Evolutionary conservation across 64 coral and sea anemone species (phyloP).

Genomic region (Acropora yongei): DNA sequence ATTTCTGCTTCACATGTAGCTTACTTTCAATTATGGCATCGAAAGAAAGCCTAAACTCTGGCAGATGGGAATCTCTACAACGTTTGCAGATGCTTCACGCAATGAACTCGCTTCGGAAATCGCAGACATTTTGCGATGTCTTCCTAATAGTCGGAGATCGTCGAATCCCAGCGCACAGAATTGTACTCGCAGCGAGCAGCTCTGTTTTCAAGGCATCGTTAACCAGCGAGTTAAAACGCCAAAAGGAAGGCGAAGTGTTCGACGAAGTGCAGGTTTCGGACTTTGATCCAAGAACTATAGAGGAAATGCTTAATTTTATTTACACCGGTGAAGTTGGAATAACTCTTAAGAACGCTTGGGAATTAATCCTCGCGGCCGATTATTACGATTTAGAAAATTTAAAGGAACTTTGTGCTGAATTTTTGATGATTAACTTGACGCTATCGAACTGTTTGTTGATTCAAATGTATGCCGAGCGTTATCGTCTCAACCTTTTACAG

Average conservation of each 20-base stretch:
- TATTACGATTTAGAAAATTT: slow-evolving; percentile 13
- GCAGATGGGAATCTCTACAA: background rate
- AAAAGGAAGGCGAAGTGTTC: background rate
- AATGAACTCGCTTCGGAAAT: slow-evolving; percentile 25
- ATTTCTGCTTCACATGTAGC: background rate
- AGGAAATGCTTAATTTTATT: slow-evolving; percentile 28
- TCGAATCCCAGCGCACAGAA: background rate
- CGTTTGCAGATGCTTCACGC: slow-evolving; percentile 2
- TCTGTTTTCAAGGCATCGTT: slow-evolving; percentile 27
- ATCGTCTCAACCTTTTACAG: background rate
- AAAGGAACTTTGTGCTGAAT: slow-evolving; percentile 39
- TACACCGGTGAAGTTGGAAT: slow-evolving; percentile 26
- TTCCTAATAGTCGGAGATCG: background rate
- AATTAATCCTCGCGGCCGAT: background rate
- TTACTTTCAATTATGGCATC: background rate
- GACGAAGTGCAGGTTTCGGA: slow-evolving; percentile 1
- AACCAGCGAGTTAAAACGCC: background rate
- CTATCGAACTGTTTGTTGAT: slow-evolving; percentile 21
- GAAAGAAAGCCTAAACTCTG: background rate
- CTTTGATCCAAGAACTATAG: background rate
- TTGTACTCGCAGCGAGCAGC: slow-evolving; percentile 17
- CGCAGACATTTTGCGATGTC: slow-evolving; percentile 36
- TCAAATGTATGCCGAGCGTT: slow-evolving; percentile 11
- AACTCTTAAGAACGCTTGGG: background rate
- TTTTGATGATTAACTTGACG: slow-evolving; percentile 5